Percentiles rank a stretch among this genome's conserved stretches.
These are phyloP conservation scores for Eurypyga helias DNA, from an alignment of 2,113 vertebrate species.

Conservation along the genomic window DNA sequence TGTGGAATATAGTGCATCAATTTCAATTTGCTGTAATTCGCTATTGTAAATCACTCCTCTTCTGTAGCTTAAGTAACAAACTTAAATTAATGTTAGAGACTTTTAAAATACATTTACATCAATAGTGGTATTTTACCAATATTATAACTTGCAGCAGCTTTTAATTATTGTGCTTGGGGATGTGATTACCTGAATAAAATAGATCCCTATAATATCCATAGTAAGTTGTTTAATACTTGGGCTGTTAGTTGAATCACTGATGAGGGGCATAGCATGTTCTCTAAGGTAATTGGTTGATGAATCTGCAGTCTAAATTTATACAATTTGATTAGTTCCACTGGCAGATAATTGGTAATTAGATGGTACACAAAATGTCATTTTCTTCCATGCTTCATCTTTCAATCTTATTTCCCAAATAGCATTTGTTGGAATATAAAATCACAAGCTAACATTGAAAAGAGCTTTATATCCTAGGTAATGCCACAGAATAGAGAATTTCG, in stretches of 20 bases:
- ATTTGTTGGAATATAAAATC: slow-evolving; percentile 75
- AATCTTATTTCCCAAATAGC: slow-evolving; percentile 70
- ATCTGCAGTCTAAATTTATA: slow-evolving; percentile 57
- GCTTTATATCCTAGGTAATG: slow-evolving; percentile 71
- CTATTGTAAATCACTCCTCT: neutral
- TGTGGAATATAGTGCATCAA: neutral
- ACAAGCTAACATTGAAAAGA: slow-evolving; percentile 63
- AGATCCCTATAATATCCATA: neutral
- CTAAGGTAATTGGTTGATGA: slow-evolving; percentile 55
- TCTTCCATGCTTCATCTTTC: slow-evolving; percentile 67
- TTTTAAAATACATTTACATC: neutral
- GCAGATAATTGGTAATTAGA: slow-evolving; percentile 68
- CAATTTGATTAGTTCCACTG: slow-evolving; percentile 66
- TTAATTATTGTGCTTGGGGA: neutral
- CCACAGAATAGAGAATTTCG: slow-evolving; percentile 76
- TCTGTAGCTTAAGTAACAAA: neutral
- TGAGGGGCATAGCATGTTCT: slow-evolving; percentile 37
- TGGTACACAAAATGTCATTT: slow-evolving; percentile 72
- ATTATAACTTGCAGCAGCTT: neutral
- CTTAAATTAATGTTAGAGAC: neutral
- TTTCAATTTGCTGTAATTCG: neutral
- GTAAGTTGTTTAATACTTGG: slow-evolving; percentile 2
- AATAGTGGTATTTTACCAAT: neutral
- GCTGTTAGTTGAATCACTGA: slow-evolving; percentile 17
- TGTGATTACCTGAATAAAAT: neutral